Conservation (phyloP, 2,797 vertebrate genomes). For the Numenius phaeopus region DNA sequence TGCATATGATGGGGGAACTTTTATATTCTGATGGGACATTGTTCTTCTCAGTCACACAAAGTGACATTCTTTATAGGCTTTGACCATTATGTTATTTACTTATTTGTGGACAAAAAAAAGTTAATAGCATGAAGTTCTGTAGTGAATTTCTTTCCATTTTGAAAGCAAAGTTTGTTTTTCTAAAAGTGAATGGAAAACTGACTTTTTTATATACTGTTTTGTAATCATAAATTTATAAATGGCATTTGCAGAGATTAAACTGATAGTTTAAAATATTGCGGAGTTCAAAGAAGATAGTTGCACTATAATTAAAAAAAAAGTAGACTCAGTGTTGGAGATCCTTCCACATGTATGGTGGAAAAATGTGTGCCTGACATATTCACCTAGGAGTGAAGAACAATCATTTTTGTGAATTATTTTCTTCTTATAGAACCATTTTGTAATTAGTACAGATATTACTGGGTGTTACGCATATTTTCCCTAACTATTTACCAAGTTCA, state of each 20-base stretch:
- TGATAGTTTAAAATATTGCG: not conserved
- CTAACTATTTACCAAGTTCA: not conserved
- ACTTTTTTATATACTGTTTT: not conserved
- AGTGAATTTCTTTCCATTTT: not conserved
- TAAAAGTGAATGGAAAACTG: not conserved
- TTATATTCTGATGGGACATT: not conserved
- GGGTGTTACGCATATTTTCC: not conserved
- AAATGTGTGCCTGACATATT: not conserved
- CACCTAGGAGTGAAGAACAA: not conserved
- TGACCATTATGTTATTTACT: not conserved
- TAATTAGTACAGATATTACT: not conserved
- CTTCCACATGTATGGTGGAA: not conserved
- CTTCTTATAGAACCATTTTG: not conserved
- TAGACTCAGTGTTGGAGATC: not conserved
- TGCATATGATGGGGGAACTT: not conserved
- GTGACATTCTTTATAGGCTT: not conserved
- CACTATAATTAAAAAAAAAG: not conserved
- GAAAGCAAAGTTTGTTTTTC: not conserved
- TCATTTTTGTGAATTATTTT: not conserved
- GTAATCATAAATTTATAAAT: not conserved
- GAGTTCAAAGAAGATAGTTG: not conserved
- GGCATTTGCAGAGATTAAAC: not conserved
- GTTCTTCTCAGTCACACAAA: not conserved
- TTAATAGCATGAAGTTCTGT: not conserved
- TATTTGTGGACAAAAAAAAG: not conserved